Evolutionary conservation across 2,888 invertebrate species (phyloP), one percentile per base, ranked within the genome.

Genomic region (Amphipoea lucens): DNA sequence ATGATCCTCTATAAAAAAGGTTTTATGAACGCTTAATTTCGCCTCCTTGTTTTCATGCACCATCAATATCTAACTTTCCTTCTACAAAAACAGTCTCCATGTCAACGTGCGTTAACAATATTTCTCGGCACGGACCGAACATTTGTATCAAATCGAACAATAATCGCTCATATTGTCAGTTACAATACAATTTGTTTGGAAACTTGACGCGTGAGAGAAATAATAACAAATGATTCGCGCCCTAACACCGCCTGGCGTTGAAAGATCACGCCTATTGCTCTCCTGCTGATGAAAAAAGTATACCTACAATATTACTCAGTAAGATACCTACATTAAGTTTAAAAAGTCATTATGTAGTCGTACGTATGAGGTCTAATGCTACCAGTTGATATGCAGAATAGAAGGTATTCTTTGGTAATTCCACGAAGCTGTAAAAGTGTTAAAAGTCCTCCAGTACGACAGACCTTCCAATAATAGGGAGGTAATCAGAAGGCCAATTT

Each of bases 141-240:
- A 95, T 95, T 95, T 95, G 93, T 95, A 93, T 94, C 91, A 94
- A 95, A 96, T 96, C 94, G 95, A 95, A 96, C 94, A 96, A 95
- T 96, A 96, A 96, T 96, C 96, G 94, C 95, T 96, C 96, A 96
- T 96, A 96, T 96, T 96, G 96, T 97, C 96, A 97, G 96, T 94
- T 95, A 96, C 96, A 96, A 96, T 96, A 97, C 96, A 96, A 96
- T 96, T 96, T 96, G 96, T 96, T 95, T 95, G 94, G 93, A 94
- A 96, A 96, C 94, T 96, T 95, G 94, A 95, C 95, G 95, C 96
- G 96, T 96, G 96, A 95, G 94, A 94, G 95, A 96, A 96, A 96
- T 97, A 96, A 96, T 96, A 97, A 97, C 96, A 97, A 97, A 97
- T 96, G 96, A 96, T 96, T 96, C 96, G 94, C 95, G 94, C 96